Conservation (phyloP, 2,888 invertebrate species). For the Galerucella nymphaeae region DNA sequence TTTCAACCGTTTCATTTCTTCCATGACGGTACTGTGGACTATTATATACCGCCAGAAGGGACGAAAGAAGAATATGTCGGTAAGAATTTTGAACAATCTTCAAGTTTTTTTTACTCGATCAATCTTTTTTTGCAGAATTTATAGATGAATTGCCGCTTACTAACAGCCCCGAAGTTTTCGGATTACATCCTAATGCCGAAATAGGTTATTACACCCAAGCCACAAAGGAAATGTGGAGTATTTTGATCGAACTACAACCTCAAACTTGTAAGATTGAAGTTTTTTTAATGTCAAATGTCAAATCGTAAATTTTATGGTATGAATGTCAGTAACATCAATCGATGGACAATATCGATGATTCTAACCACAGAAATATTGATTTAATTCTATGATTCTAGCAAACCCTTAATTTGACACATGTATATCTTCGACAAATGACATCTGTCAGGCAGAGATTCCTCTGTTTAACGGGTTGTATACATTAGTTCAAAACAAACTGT, state of each 20-base stretch:
- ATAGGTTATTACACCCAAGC: conserved; percentile 93
- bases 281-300: not conserved
- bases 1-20: conserved; percentile 94
- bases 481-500: not conserved
- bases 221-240: conserved; percentile 86
- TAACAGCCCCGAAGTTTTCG: conserved; percentile 92
- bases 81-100: conserved; percentile 53
- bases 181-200: conserved; percentile 94
- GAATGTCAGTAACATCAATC: no score
- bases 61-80: conserved; percentile 79
- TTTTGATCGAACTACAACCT: conserved; percentile 89
- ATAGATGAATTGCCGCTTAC: conserved; percentile 85
- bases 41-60: conserved; percentile 78
- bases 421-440: no score
- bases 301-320: no score
- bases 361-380: no score
- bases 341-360: no score
- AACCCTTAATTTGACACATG: no score
- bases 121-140: conserved; percentile 68
- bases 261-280: conserved; percentile 77
- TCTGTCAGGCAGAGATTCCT: not conserved
- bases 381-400: no score
- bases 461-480: not conserved
- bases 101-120: not conserved
- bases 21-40: conserved; percentile 78